Conservation (phyloP, 2,797 vertebrate genomes). For the Lutjanus argentimaculatus region DNA sequence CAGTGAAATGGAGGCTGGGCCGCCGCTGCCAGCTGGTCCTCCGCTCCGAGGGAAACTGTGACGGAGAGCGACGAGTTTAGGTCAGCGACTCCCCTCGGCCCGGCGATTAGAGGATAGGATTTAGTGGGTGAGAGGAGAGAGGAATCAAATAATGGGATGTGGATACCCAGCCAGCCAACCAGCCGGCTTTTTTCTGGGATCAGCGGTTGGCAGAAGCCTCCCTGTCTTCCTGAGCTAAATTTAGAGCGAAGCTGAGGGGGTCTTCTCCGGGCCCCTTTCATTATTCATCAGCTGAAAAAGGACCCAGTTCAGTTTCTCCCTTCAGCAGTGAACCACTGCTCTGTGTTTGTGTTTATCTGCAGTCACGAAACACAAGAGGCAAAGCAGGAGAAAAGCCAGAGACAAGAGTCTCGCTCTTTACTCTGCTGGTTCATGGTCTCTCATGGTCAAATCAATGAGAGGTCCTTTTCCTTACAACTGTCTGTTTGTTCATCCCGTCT, state of each 20-base stretch:
- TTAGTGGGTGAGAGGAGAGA: slow-evolving; percentile 47
- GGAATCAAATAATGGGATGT: slow-evolving; percentile 57
- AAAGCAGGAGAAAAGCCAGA: slow-evolving; percentile 10
- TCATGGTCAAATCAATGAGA: neutral
- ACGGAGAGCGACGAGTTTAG: slow-evolving; percentile 37
- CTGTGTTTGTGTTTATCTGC: slow-evolving; percentile 15
- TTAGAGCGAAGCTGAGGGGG: slow-evolving; percentile 75
- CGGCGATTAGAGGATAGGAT: slow-evolving; percentile 33
- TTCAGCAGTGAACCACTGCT: slow-evolving; percentile 33
- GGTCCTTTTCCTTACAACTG: neutral
- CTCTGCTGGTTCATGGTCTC: neutral
- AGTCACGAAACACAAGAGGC: slow-evolving; percentile 22
- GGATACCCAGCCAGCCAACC: slow-evolving; percentile 37
- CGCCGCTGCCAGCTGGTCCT: slow-evolving; percentile 48
- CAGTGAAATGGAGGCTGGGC: slow-evolving; percentile 50
- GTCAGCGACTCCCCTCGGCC: slow-evolving; percentile 35
- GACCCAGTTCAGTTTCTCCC: slow-evolving; percentile 80
- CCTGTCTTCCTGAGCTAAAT: slow-evolving; percentile 60
- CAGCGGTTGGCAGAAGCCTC: slow-evolving; percentile 56
- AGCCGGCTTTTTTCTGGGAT: slow-evolving; percentile 39
- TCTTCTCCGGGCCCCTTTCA: slow-evolving; percentile 74
- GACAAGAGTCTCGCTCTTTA: neutral
- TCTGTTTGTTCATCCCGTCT: neutral
- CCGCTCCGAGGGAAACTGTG: slow-evolving; percentile 14
- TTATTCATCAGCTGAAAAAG: slow-evolving; percentile 85